phyloP scores from a whole-genome alignment of 2,113 vertebrate genomes.

The Oryctolagus cuniculus region DNA sequence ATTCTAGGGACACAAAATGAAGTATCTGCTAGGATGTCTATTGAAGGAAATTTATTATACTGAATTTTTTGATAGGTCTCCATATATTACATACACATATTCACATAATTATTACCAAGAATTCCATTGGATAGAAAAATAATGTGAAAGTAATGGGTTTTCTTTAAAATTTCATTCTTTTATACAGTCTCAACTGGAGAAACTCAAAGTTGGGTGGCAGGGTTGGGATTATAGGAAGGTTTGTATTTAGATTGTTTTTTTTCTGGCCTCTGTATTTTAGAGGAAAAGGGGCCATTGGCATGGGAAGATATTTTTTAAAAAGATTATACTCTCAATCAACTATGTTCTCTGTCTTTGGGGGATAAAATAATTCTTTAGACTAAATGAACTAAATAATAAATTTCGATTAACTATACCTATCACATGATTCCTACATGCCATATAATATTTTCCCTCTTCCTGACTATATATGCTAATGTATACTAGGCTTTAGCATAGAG shows the following conservation, averaged over 20 bases:
- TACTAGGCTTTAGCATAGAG: background rate
- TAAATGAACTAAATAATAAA: slow-evolving; percentile 61
- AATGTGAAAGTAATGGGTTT: background rate
- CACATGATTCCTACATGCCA: slow-evolving; percentile 45
- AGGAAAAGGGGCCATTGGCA: background rate
- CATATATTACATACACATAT: background rate
- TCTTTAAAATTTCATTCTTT: background rate
- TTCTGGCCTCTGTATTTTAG: slow-evolving; percentile 21
- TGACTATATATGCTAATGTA: background rate
- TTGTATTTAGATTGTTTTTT: background rate
- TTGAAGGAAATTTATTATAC: slow-evolving; percentile 35
- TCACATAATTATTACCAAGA: slow-evolving; percentile 25
- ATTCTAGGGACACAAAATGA: background rate
- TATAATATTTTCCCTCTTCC: slow-evolving; percentile 14
- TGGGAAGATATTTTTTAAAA: slow-evolving; percentile 25
- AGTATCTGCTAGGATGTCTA: background rate
- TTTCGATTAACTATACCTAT: slow-evolving; percentile 53
- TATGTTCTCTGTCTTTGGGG: slow-evolving; percentile 46
- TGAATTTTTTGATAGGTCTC: background rate
- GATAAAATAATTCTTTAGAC: slow-evolving; percentile 73
- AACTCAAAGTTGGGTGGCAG: background rate
- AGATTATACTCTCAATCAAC: slow-evolving; percentile 46
- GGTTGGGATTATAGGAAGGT: slow-evolving; percentile 30
- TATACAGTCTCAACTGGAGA: background rate
- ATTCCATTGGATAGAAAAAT: slow-evolving; percentile 41